These are phyloP conservation scores for Coreoperca whiteheadi DNA, from an alignment of 2,113 vertebrate species.

Conservation along the genomic window DNA sequence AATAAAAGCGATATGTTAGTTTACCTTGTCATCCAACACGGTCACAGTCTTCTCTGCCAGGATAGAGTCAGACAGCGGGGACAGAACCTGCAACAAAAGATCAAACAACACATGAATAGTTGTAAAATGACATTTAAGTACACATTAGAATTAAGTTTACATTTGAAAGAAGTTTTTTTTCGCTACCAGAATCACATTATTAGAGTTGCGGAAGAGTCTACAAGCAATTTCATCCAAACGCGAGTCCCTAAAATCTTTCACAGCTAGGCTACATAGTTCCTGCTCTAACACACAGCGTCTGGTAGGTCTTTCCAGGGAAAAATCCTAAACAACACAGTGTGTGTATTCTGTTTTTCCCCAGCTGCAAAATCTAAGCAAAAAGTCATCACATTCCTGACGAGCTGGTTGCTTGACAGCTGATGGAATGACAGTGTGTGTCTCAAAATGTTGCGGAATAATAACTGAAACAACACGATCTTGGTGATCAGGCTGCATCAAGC, in stretches of 20 bases:
- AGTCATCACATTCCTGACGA: not conserved
- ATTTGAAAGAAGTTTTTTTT: not conserved
- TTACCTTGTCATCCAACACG: conserved; percentile 93
- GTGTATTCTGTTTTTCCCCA: not conserved
- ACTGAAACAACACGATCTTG: not conserved
- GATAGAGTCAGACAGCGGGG: conserved; percentile 95
- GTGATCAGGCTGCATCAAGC: not conserved
- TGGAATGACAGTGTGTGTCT: not conserved
- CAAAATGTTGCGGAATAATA: not conserved
- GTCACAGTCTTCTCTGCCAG: conserved; percentile 96
- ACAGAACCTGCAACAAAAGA: conserved; percentile 88
- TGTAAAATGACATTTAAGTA: not conserved
- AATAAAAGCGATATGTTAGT: conserved; percentile 43
- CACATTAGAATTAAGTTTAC: not conserved
- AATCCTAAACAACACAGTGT: not conserved
- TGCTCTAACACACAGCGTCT: not conserved
- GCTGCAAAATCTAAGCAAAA: not conserved
- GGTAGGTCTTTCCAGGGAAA: not conserved
- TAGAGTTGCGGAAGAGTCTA: not conserved
- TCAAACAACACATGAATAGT: not conserved
- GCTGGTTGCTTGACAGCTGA: not conserved
- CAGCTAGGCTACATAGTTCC: not conserved
- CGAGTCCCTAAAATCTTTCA: not conserved
- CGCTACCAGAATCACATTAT: not conserved
- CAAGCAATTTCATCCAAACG: not conserved